These are phyloP conservation scores for Zaprionus davidi DNA, from an alignment of 1,140 invertebrate genomes.

Conservation along the genomic window DNA sequence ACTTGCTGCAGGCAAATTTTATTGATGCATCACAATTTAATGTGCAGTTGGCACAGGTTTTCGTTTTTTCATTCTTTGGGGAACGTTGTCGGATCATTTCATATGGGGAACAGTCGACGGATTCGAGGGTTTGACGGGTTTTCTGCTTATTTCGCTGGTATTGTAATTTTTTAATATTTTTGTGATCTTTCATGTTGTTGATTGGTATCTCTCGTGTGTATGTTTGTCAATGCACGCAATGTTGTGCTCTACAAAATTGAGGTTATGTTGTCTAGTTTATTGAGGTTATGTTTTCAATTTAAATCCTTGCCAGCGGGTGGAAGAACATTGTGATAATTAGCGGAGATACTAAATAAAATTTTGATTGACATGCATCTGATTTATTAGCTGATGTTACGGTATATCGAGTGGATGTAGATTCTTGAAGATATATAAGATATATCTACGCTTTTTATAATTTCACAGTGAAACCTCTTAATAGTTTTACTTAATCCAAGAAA, in stretches of 20 bases:
- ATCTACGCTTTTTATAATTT: not conserved
- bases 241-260: conserved; percentile 9
- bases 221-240: conserved; percentile 76
- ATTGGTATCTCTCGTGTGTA: conserved; percentile 64
- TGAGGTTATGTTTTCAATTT: conserved; percentile 13
- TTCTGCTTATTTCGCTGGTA: conserved; percentile 31
- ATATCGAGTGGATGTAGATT: not conserved
- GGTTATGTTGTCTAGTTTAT: conserved; percentile 1
- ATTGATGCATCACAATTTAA: conserved; percentile 84
- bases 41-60: conserved; percentile 67
- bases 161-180: conserved; percentile 77
- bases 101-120: conserved; percentile 28
- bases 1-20: conserved; percentile 81
- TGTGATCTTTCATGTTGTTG: conserved; percentile 69
- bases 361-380: not conserved
- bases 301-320: conserved; percentile 26
- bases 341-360: not conserved
- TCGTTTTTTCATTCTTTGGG: conserved; percentile 9
- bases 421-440: too few species aligned
- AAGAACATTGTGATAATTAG: not conserved
- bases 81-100: conserved; percentile 63
- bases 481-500: not conserved
- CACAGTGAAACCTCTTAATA: not conserved
- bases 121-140: not conserved
- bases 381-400: not conserved